Conservation (phyloP, 2,113 vertebrate genomes). For the Tilapia sparmanii region DNA sequence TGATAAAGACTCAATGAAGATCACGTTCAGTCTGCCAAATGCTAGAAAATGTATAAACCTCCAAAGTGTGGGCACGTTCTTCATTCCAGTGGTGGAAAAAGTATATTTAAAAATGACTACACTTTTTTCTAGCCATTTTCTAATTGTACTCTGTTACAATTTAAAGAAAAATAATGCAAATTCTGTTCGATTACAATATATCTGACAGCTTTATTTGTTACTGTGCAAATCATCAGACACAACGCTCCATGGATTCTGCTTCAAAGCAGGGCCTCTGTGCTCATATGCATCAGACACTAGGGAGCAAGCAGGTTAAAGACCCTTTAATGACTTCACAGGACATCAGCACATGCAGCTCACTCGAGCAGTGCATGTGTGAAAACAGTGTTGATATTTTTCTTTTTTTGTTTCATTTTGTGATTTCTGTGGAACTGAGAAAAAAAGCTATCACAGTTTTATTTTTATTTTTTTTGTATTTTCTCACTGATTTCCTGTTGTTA, state of each 20-base stretch:
- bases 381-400: not conserved
- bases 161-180: not conserved
- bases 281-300: not conserved
- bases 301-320: not conserved
- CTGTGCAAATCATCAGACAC: not conserved
- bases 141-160: not conserved
- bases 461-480: not conserved
- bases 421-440: not conserved
- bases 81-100: not conserved
- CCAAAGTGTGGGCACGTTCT: not conserved
- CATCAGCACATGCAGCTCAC: not conserved
- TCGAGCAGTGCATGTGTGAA: not conserved
- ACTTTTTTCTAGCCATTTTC: not conserved
- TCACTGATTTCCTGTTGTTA: slow-evolving; percentile 20
- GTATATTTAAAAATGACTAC: not conserved
- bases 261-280: not conserved
- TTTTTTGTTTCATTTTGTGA: not conserved
- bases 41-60: not conserved
- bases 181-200: not conserved
- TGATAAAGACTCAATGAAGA: not conserved
- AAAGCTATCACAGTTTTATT: not conserved
- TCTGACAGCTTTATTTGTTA: not conserved
- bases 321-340: not conserved
- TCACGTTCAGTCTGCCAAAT: not conserved
- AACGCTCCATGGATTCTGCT: not conserved